Evolutionary conservation across 2,888 invertebrate species (phyloP).

Genomic region (Drosophila rubida): DNA sequence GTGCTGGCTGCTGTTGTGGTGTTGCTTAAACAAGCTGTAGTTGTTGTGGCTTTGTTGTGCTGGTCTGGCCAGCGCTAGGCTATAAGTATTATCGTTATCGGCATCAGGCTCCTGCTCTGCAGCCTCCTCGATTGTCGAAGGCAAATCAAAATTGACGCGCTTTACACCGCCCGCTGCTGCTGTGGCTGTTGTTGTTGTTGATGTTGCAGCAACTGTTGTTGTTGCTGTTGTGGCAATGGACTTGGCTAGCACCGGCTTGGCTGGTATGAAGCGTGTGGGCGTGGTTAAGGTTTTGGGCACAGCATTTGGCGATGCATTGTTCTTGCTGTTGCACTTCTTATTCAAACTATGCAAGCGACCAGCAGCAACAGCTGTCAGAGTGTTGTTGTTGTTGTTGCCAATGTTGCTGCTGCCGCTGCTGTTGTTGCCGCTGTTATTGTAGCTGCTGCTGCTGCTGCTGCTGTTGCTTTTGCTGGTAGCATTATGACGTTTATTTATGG

Average conservation of each 20-base stretch:
- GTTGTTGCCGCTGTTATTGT: conserved; percentile 31
- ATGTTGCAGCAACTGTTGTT: conserved; percentile 17
- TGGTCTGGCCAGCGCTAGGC: conserved; percentile 36
- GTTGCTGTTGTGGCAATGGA: conserved; percentile 30
- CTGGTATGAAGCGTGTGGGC: conserved; percentile 71
- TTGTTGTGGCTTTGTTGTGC: conserved; percentile 34
- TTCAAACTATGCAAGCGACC: conserved; percentile 48
- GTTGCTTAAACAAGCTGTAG: conserved; percentile 44
- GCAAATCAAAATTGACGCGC: conserved; percentile 76
- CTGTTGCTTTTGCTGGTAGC: conserved; percentile 61
- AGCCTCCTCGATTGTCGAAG: conserved; percentile 63
- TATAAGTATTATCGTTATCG: conserved; percentile 32
- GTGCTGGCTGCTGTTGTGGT: conserved; percentile 18
- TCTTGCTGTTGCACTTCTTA: conserved; percentile 37
- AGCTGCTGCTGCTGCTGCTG: conserved; percentile 28
- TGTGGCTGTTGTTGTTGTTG: conserved; percentile 17
- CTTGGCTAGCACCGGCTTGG: conserved; percentile 62
- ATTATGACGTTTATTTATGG: conserved; percentile 64
- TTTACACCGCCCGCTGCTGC: conserved; percentile 56
- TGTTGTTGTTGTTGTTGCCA: conserved; percentile 33
- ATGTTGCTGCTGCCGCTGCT: conserved; percentile 48
- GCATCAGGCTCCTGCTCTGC: conserved; percentile 48
- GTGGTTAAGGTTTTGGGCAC: conserved; percentile 71
- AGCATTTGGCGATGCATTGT: conserved; percentile 41
- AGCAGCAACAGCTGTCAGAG: conserved; percentile 45